A percentile compares a stretch with the other conserved stretches of the same genome.
phyloP scores from a whole-genome alignment of 2,113 vertebrate genomes.

The Eudyptes chrysolophus region DNA sequence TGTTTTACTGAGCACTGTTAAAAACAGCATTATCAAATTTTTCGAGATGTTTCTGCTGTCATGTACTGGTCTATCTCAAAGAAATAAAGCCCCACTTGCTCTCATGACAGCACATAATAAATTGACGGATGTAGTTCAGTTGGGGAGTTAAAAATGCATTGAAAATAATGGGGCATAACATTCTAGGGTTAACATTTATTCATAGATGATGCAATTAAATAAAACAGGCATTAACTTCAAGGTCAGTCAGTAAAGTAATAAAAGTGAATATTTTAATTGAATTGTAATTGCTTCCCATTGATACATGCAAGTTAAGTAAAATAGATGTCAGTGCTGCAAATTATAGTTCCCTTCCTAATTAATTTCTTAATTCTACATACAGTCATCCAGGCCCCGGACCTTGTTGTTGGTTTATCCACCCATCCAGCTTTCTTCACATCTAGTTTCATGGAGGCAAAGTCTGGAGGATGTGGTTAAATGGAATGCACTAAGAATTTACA shows the following conservation, averaged over 20 bases:
- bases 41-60: conserved; percentile 44
- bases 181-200: conserved; percentile 80
- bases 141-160: conserved; percentile 71
- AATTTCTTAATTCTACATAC: conserved; percentile 74
- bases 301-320: conserved; percentile 80
- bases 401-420: conserved; percentile 77
- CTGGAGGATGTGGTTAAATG: conserved; percentile 34
- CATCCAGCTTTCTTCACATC: conserved; percentile 49
- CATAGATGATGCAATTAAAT: conserved; percentile 80
- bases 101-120: conserved; percentile 65
- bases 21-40: conserved; percentile 58
- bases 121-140: conserved; percentile 67
- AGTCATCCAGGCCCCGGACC: conserved; percentile 46
- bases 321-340: conserved; percentile 76
- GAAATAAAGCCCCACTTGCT: conserved; percentile 70
- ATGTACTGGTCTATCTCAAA: neutral
- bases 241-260: conserved; percentile 82
- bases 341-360: conserved; percentile 77
- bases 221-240: conserved; percentile 81
- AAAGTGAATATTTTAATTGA: conserved; percentile 83
- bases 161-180: conserved; percentile 82
- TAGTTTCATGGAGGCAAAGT: neutral
- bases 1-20: conserved; percentile 34
- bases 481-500: neutral
- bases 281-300: conserved; percentile 80